Conservation (phyloP, 2,113 vertebrate genomes). For the Embiotoca jacksoni region DNA sequence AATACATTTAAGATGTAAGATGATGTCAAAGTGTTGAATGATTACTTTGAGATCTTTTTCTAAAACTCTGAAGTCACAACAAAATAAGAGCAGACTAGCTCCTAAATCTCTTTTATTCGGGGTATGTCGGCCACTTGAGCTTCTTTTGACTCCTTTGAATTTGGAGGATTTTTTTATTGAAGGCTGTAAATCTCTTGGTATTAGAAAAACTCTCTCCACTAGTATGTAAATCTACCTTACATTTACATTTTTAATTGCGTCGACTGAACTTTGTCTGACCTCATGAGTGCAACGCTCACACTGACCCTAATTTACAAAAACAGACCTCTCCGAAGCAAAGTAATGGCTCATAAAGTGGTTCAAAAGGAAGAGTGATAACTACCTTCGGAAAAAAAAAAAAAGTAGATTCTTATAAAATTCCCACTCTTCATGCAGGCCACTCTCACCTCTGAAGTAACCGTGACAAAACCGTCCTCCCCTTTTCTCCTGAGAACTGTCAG, state of each 20-base stretch:
- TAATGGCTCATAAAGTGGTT: not conserved
- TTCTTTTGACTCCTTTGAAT: constrained; percentile 15
- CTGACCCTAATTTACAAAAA: constrained; percentile 19
- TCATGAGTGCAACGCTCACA: not conserved
- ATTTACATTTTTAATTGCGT: constrained; percentile 39
- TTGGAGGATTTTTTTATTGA: constrained; percentile 26
- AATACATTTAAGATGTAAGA: not conserved
- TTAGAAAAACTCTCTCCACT: constrained; percentile 5
- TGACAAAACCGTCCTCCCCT: constrained; percentile 47
- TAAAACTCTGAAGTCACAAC: not conserved
- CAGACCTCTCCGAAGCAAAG: not conserved
- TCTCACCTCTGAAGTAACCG: constrained; percentile 24
- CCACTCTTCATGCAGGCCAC: not conserved
- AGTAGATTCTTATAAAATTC: not conserved
- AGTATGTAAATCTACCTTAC: not conserved
- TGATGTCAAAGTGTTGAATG: not conserved
- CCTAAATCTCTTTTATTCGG: constrained; percentile 9
- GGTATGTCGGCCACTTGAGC: not conserved
- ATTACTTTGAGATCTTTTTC: not conserved
- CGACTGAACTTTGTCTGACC: constrained; percentile 39
- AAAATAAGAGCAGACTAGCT: constrained; percentile 11
- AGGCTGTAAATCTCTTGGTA: constrained; percentile 27
- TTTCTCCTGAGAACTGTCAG: constrained; percentile 34
- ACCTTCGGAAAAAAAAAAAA: not conserved
- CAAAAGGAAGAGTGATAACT: constrained; percentile 14